Evolutionary conservation across 2,888 invertebrate genomes (phyloP).

Genomic region (Nebria brevicollis): DNA sequence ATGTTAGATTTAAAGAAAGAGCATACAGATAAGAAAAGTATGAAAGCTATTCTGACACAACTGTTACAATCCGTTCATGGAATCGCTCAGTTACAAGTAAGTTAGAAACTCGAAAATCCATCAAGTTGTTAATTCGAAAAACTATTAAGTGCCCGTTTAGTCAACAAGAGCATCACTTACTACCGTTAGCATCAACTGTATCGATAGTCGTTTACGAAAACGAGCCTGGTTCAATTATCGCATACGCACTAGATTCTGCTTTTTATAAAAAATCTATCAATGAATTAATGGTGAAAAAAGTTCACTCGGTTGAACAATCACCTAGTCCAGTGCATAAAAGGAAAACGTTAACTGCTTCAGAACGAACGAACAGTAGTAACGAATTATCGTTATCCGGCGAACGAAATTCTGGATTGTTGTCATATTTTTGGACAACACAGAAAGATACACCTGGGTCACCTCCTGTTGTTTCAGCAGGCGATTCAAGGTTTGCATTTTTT

Average conservation of each 20-base stretch:
- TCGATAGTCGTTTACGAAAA: constrained; percentile 81
- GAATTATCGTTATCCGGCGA: constrained; percentile 52
- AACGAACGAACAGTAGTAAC: constrained; percentile 54
- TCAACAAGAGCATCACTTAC: constrained; percentile 75
- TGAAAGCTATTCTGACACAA: constrained; percentile 76
- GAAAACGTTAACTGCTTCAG: constrained; percentile 62
- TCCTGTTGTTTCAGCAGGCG: constrained; percentile 31
- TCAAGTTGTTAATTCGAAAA: background rate
- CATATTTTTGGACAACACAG: constrained; percentile 60
- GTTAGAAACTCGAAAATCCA: constrained; percentile 5
- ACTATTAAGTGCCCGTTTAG: constrained; percentile 69
- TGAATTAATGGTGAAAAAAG: constrained; percentile 58
- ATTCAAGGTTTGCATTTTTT: constrained; percentile 15
- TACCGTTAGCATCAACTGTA: constrained; percentile 69
- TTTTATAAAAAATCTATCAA: constrained; percentile 76
- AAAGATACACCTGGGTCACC: constrained; percentile 51
- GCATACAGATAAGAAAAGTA: constrained; percentile 67
- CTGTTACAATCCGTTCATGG: constrained; percentile 69
- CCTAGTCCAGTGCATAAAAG: constrained; percentile 65
- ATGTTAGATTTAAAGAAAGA: constrained; percentile 61
- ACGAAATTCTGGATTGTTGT: constrained; percentile 58
- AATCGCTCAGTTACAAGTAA: constrained; percentile 60
- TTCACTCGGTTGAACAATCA: constrained; percentile 57
- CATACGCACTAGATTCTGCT: constrained; percentile 78
- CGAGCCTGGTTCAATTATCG: constrained; percentile 86